These are phyloP conservation scores for Borostomias antarcticus DNA, from an alignment of 2,797 vertebrate species.

Conservation along the genomic window DNA sequence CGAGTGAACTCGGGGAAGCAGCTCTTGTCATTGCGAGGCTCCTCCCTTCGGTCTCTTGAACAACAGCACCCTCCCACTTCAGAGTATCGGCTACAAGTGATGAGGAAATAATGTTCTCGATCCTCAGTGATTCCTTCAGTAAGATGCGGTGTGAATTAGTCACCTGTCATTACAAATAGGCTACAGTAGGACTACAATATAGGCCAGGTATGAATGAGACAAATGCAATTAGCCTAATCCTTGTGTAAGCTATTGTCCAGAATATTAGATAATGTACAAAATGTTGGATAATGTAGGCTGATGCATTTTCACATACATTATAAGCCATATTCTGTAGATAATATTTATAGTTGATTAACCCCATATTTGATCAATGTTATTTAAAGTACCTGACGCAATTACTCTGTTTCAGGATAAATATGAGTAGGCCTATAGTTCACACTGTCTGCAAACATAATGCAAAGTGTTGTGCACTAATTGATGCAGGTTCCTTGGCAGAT, in stretches of 20 bases:
- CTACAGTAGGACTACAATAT: too few relatives aligned
- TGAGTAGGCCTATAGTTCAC: background rate
- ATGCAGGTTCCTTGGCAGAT: background rate
- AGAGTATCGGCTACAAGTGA: background rate
- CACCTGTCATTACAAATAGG: too few relatives aligned
- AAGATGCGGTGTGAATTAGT: too few relatives aligned
- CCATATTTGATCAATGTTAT: too few relatives aligned
- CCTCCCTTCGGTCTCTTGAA: slow-evolving; percentile 51
- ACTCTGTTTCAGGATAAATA: background rate
- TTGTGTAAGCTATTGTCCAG: too few relatives aligned
- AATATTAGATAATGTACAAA: too few relatives aligned
- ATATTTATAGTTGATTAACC: too few relatives aligned
- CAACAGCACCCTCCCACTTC: slow-evolving; percentile 19
- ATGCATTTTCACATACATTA: too few relatives aligned
- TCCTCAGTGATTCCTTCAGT: background rate
- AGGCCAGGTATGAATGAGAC: too few relatives aligned
- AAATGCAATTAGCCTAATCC: too few relatives aligned
- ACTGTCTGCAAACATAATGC: background rate
- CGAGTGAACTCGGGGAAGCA: slow-evolving; percentile 50
- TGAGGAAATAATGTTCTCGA: background rate
- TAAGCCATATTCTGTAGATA: too few relatives aligned
- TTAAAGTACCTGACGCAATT: background rate
- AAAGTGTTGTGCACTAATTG: background rate
- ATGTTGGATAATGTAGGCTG: too few relatives aligned
- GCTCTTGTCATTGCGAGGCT: slow-evolving; percentile 33